Base-by-base conservation (phyloP, 2,888 invertebrate genomes). In the Argyresthia albistria region DNA sequence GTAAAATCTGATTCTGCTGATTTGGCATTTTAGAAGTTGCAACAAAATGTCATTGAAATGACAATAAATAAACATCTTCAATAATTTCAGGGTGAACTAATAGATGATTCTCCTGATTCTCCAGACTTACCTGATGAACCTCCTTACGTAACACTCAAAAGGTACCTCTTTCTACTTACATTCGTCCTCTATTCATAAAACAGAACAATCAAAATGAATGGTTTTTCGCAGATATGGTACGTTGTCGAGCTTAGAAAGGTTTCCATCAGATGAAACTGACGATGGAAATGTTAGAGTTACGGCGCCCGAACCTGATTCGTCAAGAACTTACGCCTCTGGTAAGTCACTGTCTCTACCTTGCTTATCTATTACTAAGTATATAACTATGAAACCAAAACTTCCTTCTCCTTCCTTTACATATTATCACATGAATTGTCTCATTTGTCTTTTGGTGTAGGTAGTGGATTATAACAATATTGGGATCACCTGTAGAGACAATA, bases 61-160 rank as follows among this genome's bases (percentile, higher is more conserved):
- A 14, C 52, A 46, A 51, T 53, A 25, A 15, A 25, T 52, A 49
- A 49, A 51, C 35, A 39, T 50, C 48, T 56, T 59, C 55, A 61
- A 51, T 56, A 43, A 39, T 62, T 73, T n/a, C 67, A 88, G 88
- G 84, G 83, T 64, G 84, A 82, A 57, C 83, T 88, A 58, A 69
- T 88, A 64, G 92, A 93, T 64, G 91, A 91, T 64, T 92, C 92
- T 54, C 91, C 91, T 54, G 92, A 93, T 66, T 93, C 93, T 14
- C 92, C 93, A 15, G 86, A 86, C 39, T 87, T 90, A 62, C 91
- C 91, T 36, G 93, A 93, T 69, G 93, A 93, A 59, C 91, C 93
- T 35, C 93, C 93, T 12, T 94, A 94, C 70, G 88, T 92, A 56
- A 90, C 93, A 9, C 84, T 94, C 62, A 91, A 89, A 72, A 89